phyloP scores from a whole-genome alignment of 1,140 invertebrate species.

The Diuraphis noxia region DNA sequence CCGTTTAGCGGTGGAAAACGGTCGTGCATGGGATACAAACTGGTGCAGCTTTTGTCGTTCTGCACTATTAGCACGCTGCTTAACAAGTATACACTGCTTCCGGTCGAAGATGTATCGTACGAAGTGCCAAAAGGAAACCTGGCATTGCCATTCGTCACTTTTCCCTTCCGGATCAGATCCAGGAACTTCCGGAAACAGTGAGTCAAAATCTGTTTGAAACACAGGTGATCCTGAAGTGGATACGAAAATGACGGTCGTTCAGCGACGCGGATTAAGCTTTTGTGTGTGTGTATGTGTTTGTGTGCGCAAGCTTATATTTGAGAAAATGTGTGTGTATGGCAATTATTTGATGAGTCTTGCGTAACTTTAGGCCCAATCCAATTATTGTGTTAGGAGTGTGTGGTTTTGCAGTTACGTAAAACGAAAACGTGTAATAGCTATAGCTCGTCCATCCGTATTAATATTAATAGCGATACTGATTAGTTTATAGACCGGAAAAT shows the following conservation, averaged over 20 bases:
- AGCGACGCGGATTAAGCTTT: background rate
- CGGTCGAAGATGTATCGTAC: conserved; percentile 54
- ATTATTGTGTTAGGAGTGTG: background rate
- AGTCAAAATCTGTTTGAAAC: background rate
- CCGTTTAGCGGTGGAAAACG: conserved; percentile 85
- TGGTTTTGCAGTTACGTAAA: background rate
- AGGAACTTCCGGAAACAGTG: conserved; percentile 23
- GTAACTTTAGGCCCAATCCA: conserved; percentile 15
- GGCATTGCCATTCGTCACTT: conserved; percentile 58
- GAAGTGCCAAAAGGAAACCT: conserved; percentile 58
- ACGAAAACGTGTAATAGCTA: background rate
- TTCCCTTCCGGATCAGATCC: conserved; percentile 56
- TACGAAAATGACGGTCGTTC: background rate
- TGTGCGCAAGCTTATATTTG: background rate
- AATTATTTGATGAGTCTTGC: background rate
- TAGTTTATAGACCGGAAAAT: conserved; percentile 9
- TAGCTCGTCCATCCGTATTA: background rate
- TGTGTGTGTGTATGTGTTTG: background rate
- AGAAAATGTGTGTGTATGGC: background rate
- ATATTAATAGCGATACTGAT: background rate
- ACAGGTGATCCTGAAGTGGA: background rate
- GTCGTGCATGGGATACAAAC: conserved; percentile 84
- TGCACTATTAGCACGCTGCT: conserved; percentile 73
- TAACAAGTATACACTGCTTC: conserved; percentile 56
- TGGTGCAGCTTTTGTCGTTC: conserved; percentile 77